These are phyloP conservation scores for Toxotes jaculatrix DNA, from an alignment of 2,113 vertebrate species.

Conservation along the genomic window DNA sequence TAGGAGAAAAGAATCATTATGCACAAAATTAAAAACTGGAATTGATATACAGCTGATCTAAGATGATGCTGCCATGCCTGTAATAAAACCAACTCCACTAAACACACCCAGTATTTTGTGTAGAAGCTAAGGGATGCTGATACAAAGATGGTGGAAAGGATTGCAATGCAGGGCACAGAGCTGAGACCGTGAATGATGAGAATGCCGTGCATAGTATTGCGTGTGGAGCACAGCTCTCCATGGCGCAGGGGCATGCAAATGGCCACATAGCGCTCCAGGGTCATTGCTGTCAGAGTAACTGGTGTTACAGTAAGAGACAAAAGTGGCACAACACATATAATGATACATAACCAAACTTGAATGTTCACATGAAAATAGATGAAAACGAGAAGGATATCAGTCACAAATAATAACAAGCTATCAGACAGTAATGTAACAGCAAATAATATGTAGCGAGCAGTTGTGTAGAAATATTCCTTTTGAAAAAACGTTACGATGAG, in stretches of 20 bases:
- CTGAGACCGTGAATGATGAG: conserved; percentile 47
- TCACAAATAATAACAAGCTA: background rate
- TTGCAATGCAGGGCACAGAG: background rate
- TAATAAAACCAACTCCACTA: conserved; percentile 12
- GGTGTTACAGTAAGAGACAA: background rate
- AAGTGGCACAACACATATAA: conserved; percentile 41
- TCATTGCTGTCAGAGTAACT: too few relatives aligned
- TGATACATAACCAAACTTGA: conserved; percentile 36
- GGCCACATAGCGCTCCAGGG: too few relatives aligned
- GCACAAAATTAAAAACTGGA: conserved; percentile 61
- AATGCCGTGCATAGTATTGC: conserved; percentile 9
- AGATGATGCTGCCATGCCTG: conserved; percentile 55
- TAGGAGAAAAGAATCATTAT: conserved; percentile 44
- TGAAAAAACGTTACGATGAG: background rate
- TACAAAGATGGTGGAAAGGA: conserved; percentile 24
- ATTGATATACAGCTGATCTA: conserved; percentile 18
- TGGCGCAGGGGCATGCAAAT: too few relatives aligned
- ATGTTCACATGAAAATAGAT: background rate
- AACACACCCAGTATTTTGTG: conserved; percentile 4
- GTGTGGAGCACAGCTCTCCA: too few relatives aligned
- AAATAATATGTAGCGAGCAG: background rate
- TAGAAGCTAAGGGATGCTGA: conserved; percentile 12
- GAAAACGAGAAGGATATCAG: background rate
- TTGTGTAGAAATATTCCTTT: background rate
- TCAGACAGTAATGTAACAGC: background rate